Evolutionary conservation across 2,113 vertebrate species (phyloP).

Genomic region (Emydocephalus ijimae): DNA sequence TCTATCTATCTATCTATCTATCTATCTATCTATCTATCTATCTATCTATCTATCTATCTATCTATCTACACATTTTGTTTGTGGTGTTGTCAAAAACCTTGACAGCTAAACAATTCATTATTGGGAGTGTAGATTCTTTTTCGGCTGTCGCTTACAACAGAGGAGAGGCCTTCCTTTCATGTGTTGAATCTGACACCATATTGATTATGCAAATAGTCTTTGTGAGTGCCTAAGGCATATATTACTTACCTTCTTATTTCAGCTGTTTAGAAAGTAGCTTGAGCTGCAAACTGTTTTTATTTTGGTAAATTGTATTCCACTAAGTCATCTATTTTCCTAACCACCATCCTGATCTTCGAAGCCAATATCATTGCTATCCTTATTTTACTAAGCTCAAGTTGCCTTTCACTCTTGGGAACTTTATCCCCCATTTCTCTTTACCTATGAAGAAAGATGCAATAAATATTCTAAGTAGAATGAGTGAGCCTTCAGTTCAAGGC

Average conservation of each 20-base stretch:
- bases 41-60: too few species aligned
- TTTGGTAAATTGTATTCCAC: conserved; percentile 52
- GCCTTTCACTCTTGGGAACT: background rate
- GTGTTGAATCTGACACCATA: conserved; percentile 54
- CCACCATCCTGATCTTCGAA: background rate
- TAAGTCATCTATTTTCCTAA: conserved; percentile 31
- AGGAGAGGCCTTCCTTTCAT: conserved; percentile 56
- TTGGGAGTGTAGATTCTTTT: conserved; percentile 55
- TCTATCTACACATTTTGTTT: conserved; percentile 46
- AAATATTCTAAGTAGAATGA: background rate
- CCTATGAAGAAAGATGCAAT: background rate
- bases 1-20: too few species aligned
- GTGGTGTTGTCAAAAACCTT: conserved; percentile 66
- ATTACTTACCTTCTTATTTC: conserved; percentile 55
- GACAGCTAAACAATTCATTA: conserved; percentile 66
- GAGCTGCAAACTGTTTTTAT: conserved; percentile 51
- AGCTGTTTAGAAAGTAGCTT: conserved; percentile 50
- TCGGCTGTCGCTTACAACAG: conserved; percentile 42
- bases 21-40: too few species aligned
- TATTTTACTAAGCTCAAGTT: conserved; percentile 2
- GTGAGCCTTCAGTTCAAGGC: background rate
- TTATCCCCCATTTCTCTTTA: conserved; percentile 10
- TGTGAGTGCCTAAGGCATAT: conserved; percentile 52
- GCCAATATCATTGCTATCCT: conserved; percentile 20
- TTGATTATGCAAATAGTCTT: conserved; percentile 57